Percentiles rank a stretch among this genome's conserved stretches.
phyloP scores from a whole-genome alignment of 2,888 invertebrate genomes.

The Acanthococcus lagerstroemiae region DNA sequence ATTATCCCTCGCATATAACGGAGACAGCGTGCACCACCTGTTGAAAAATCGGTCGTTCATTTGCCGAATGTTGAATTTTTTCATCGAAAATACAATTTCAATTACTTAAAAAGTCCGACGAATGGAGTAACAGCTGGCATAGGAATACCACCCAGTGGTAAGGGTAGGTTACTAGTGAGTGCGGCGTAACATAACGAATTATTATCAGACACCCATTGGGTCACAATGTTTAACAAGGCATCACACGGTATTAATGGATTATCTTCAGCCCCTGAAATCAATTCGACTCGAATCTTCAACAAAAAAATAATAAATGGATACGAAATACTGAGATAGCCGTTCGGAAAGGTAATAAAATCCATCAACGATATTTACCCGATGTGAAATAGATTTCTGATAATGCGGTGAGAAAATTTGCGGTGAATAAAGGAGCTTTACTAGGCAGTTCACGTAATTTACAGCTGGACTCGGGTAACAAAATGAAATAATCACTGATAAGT shows the following conservation, averaged over 20 bases:
- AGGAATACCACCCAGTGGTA: slow-evolving; percentile 69
- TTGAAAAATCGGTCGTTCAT: neutral
- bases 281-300: neutral
- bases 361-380: slow-evolving; percentile 30
- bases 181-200: slow-evolving; percentile 59
- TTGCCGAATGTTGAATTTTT: neutral
- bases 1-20: slow-evolving; percentile 45
- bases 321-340: neutral
- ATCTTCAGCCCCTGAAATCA: slow-evolving; percentile 9
- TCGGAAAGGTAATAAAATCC: neutral
- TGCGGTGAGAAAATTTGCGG: slow-evolving; percentile 77
- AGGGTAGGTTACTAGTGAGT: slow-evolving; percentile 47
- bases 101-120: slow-evolving; percentile 57
- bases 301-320: slow-evolving; percentile 1
- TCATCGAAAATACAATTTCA: neutral
- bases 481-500: slow-evolving; percentile 72
- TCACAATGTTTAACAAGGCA: slow-evolving; percentile 56
- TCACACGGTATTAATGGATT: slow-evolving; percentile 10
- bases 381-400: slow-evolving; percentile 55
- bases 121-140: slow-evolving; percentile 75
- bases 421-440: slow-evolving; percentile 68
- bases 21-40: slow-evolving; percentile 62
- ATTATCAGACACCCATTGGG: slow-evolving; percentile 59
- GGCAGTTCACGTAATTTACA: slow-evolving; percentile 61
- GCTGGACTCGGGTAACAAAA: slow-evolving; percentile 61